These are phyloP conservation scores for Cossypha polioptera DNA, from an alignment of 2,797 vertebrate species.

Conservation along the genomic window DNA sequence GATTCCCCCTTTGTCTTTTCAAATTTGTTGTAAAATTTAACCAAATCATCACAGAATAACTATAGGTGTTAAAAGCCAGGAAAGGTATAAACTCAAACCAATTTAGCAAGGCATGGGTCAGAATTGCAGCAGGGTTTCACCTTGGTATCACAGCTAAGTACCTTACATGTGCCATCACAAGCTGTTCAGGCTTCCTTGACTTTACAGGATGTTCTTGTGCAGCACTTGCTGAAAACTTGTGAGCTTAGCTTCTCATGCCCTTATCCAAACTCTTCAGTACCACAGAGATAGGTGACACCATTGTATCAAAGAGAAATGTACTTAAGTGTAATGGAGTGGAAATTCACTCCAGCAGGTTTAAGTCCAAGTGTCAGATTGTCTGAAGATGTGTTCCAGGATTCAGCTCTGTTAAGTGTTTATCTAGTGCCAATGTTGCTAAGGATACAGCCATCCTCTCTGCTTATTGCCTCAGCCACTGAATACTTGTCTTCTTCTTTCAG, in stretches of 20 bases:
- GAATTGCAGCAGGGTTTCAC: neutral
- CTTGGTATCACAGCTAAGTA: neutral
- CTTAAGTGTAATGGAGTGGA: slow-evolving; percentile 2
- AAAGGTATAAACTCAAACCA: neutral
- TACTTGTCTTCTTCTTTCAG: neutral
- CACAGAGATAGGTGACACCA: neutral
- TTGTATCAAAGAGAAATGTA: neutral
- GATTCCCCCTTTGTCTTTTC: neutral
- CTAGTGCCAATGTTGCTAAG: neutral
- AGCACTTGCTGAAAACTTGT: neutral
- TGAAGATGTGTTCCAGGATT: neutral
- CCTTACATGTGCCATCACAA: neutral
- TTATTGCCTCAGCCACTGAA: neutral
- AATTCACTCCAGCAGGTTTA: slow-evolving; percentile 19
- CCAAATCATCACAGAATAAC: neutral
- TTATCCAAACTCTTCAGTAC: neutral
- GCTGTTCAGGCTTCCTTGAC: neutral
- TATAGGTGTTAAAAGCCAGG: neutral
- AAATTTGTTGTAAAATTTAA: neutral
- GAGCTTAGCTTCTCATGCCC: neutral
- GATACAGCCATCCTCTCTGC: neutral
- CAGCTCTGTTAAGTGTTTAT: neutral
- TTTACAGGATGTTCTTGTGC: neutral
- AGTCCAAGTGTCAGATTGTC: slow-evolving; percentile 8
- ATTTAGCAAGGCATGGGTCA: neutral